Evolutionary conservation across 2,113 vertebrate species (phyloP), one percentile per base, ranked within the genome.

Genomic region (Malurus cyaneus): DNA sequence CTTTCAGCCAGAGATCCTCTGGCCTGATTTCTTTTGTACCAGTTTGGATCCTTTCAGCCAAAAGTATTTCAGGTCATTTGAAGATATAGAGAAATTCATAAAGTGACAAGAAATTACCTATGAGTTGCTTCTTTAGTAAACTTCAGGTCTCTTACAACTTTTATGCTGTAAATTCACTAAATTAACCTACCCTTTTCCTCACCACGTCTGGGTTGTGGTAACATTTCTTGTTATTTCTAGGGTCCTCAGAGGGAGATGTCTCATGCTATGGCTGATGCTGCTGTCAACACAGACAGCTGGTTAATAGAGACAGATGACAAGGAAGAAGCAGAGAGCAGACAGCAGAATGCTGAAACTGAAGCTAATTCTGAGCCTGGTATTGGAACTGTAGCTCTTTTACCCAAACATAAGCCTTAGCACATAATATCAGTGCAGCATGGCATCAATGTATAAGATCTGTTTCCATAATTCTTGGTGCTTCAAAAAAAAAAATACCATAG

Each of bases 271-370:
- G 87, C 82, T 36, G 91, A 96, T 87, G 12, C 60, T 39, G 91
- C 93, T 39, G 85, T 93, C 80, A 96, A 81, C 74, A 87, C 91
- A 72, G 82, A 94, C 66, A 92, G 76, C 64, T 93, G 92, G 36
- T 29, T 88, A n/a, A 41, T 31, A 42, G 87, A 93, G 70, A 46
- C 81, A 67, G 26, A 52, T 41, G 54, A 25, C 73, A 78, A 84
- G 76, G 65, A 88, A 36, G 81, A 79, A 91, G 71, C 76, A n/a
- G 80, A 56, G 6, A 70, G 59, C 39, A 80, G 78, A 8, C 62
- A 52, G 62, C 71, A 44, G 71, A 80, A 76, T 52, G 50, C 73
- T 66, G 80, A 82, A 84, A 39, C 26, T 5, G 65, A 59, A 34
- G 36, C 34, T 86, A 6, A 42, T 49, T 28, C 70, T 66, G 1